Conservation (phyloP, 2,113 vertebrate genomes). For the Lipophrys pholis region DNA sequence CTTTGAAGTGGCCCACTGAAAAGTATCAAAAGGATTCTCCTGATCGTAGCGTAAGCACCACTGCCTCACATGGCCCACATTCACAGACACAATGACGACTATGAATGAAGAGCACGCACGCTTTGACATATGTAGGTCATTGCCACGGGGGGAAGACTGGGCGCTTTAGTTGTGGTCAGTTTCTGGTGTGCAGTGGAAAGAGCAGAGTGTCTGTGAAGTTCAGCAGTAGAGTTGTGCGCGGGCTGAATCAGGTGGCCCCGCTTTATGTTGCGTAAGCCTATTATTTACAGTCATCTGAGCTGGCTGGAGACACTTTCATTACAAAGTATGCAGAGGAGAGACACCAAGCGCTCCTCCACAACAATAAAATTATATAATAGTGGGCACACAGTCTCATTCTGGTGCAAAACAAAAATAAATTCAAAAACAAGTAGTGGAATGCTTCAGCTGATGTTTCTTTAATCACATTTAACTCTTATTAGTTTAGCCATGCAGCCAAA, state of each 20-base stretch:
- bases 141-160: conserved; percentile 16
- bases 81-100: conserved; percentile 24
- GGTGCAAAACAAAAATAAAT: no score
- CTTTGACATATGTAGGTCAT: conserved; percentile 57
- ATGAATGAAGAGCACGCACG: conserved; percentile 20
- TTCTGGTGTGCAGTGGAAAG: conserved; percentile 26
- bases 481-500: no score
- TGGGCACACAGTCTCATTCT: conserved; percentile 2
- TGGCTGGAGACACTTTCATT: conserved; percentile 47
- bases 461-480: no score
- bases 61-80: conserved; percentile 9
- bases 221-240: conserved; percentile 28
- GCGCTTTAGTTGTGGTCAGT: conserved; percentile 25
- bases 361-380: conserved; percentile 46
- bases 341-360: conserved; percentile 15
- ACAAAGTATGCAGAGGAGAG: conserved; percentile 24
- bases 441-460: no score
- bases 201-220: conserved; percentile 39
- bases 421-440: no score
- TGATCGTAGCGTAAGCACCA: background rate
- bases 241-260: conserved; percentile 30
- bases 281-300: conserved; percentile 66
- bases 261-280: conserved; percentile 65
- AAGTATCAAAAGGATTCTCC: conserved; percentile 19
- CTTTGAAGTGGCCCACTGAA: conserved; percentile 18